Evolutionary conservation across 2,113 vertebrate genomes (phyloP).

Genomic region (Galemys pyrenaicus): DNA sequence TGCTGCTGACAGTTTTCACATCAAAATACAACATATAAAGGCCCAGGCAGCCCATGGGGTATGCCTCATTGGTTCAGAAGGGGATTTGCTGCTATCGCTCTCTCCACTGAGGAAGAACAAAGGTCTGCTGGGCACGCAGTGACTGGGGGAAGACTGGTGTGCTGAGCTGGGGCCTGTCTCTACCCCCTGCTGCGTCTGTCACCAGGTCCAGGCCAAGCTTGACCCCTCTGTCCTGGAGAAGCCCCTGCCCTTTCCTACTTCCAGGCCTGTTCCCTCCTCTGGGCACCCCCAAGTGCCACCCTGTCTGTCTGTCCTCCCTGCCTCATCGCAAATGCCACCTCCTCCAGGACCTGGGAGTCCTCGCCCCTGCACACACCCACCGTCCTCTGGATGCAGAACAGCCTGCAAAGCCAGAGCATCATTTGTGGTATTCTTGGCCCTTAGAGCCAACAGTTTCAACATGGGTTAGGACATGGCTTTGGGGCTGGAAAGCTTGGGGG

Average conservation of each 20-base stretch:
- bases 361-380: rapidly evolving
- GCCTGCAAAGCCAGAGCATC: not conserved
- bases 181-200: rapidly evolving
- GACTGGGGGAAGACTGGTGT: not conserved
- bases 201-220: not conserved
- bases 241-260: not conserved
- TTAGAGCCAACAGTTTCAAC: rapidly evolving
- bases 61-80: not conserved
- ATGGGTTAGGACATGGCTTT: too few species aligned
- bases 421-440: not conserved
- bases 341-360: not conserved
- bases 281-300: not conserved
- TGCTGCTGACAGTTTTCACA: not conserved
- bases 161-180: not conserved
- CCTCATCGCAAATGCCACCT: not conserved
- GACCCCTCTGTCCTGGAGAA: not conserved
- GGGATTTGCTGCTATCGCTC: too few species aligned
- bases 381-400: not conserved
- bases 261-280: not conserved
- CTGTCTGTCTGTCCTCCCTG: not conserved
- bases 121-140: not conserved
- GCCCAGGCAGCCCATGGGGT: not conserved
- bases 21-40: not conserved
- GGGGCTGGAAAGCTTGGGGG: not conserved
- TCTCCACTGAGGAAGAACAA: not conserved